Evolutionary conservation across 2,888 invertebrate genomes (phyloP).

Genomic region (Lithodes maja): DNA sequence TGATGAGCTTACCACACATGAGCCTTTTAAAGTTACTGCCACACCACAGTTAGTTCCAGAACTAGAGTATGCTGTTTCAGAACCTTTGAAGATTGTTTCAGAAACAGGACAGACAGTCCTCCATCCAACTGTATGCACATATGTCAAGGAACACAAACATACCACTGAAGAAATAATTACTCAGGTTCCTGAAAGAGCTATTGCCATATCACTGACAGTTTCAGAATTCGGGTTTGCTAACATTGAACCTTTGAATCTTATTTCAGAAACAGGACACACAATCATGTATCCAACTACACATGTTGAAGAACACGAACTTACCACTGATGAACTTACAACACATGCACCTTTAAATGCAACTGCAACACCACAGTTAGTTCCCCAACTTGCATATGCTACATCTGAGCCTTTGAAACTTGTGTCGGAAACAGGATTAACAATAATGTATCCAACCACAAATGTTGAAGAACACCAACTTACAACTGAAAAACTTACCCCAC

Average conservation of each 20-base stretch:
- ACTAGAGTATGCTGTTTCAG: background rate
- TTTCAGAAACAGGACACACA: constrained; percentile 24
- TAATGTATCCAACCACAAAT: too few relatives aligned
- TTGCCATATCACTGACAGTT: too few relatives aligned
- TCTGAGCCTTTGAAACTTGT: too few relatives aligned
- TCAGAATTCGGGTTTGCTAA: too few relatives aligned
- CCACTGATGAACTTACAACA: background rate
- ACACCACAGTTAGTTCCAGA: background rate
- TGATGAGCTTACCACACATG: background rate
- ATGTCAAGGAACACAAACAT: background rate
- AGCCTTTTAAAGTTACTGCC: background rate
- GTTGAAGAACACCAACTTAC: background rate
- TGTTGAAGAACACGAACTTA: background rate
- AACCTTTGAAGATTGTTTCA: constrained; percentile 1
- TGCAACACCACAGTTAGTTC: background rate
- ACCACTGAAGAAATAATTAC: too few relatives aligned
- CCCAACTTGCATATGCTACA: too few relatives aligned
- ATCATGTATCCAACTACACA: background rate
- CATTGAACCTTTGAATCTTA: background rate
- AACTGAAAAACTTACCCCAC: background rate
- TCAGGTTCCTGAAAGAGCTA: too few relatives aligned
- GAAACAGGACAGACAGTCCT: background rate
- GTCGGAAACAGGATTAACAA: too few relatives aligned
- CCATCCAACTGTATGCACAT: background rate
- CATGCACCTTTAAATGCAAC: too few relatives aligned